Base-by-base conservation (phyloP, 2,888 invertebrate species). In the Odontocolon sp. region DNA sequence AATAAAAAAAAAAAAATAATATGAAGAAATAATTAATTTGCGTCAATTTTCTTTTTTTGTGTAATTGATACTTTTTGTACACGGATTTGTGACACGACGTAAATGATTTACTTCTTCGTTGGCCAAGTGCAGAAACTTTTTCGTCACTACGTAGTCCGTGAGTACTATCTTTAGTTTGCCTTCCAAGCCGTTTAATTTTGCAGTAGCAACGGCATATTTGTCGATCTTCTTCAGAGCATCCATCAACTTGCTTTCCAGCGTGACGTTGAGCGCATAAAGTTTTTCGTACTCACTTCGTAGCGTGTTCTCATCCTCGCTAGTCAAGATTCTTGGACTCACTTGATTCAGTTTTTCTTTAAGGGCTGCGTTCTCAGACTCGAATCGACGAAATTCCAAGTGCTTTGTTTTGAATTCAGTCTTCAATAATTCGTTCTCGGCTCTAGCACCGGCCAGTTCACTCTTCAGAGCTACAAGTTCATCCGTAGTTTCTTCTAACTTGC, bases 321-420 rank as follows among this genome's bases (percentile, higher is more conserved):
- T 45, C 42, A 77, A 73, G 5, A 68, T 64, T 63, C 79, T 84
- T 14, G 63, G 76, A 50, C 83, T 81, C 8, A 81, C 59, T n/a
- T 70, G 72, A 21, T 71, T 67, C 36, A 86, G 79, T 68, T 86
- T 85, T 0, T 81, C 61, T 70, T 84, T 85, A 31, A 85, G 74
- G 42, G 80, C 83, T 18, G 52, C 14, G 42, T 81, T 83, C 66
- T 85, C 86, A 3, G 64, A 71, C 54, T 79, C 77, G 23, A 83
- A 42, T 11, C 28, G 66, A 56, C 76, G 52, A 57, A 78, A 80
- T 70, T 81, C 79, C 45, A 52, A 40, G 31, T 31, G 59, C 45
- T 68, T 66, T 11, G 57, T 67, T 28, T 84, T 77, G 16, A 83
- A 45, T 61, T 77, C 75, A 45, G 16, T 56, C 40, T 63, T 78